A percentile compares a stretch with the other conserved stretches of the same genome.
phyloP scores from a whole-genome alignment of 2,797 vertebrate species.

The Eulemur coronatus region DNA sequence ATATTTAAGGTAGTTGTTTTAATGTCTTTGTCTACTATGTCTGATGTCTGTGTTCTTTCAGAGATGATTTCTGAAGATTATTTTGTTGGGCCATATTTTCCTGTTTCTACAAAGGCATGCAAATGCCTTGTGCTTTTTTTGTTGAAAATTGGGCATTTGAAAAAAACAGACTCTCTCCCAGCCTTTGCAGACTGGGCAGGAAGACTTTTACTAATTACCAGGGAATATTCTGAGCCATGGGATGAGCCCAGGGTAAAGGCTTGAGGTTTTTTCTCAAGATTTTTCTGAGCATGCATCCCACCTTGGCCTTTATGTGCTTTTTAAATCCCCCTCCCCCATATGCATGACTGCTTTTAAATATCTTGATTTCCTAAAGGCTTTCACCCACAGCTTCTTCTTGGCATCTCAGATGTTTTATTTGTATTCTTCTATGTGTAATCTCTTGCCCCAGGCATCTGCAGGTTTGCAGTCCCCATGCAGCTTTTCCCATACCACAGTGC shows the following conservation, averaged over 20 bases:
- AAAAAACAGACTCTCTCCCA: not conserved
- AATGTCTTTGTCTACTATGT: not conserved
- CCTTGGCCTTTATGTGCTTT: not conserved
- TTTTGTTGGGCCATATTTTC: not conserved
- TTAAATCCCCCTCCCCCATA: not conserved
- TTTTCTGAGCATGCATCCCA: not conserved
- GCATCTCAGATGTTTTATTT: not conserved
- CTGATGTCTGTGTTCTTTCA: not conserved
- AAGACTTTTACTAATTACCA: not conserved
- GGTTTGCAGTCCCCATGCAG: not conserved
- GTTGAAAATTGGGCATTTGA: not conserved
- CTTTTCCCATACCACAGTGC: not conserved
- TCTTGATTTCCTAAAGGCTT: not conserved
- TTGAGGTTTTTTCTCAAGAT: not conserved
- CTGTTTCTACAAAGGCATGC: not conserved
- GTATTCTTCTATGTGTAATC: not conserved
- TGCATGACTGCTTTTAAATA: not conserved
- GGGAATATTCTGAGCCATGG: not conserved
- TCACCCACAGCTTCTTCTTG: not conserved
- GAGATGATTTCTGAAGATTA: not conserved
- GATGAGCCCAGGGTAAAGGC: not conserved
- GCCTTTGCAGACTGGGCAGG: not conserved
- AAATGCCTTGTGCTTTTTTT: not conserved
- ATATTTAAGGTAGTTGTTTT: not conserved
- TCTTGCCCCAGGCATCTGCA: not conserved